phyloP scores from a whole-genome alignment of 2,888 invertebrate species.

The Uropetala carovei region DNA sequence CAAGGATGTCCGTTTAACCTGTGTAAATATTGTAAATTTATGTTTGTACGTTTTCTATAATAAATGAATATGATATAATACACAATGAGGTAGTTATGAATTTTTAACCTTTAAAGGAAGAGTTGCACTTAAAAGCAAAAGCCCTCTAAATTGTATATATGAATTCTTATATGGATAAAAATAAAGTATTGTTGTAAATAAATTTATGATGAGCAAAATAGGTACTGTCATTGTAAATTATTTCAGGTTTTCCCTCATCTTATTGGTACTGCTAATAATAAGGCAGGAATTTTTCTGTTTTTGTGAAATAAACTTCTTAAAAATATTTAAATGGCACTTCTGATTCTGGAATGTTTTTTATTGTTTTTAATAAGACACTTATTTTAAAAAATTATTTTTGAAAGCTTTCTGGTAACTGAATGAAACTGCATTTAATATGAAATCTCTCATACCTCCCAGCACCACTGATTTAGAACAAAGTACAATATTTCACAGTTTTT shows the following conservation, averaged over 20 bases:
- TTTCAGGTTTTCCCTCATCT: not conserved
- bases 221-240: conserved; percentile 27
- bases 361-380: no score
- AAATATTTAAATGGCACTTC: no score
- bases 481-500: no score
- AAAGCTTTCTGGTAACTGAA: no score
- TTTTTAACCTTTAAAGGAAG: conserved; percentile 36
- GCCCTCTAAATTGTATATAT: conserved; percentile 50
- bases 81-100: conserved; percentile 45
- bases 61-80: conserved; percentile 59
- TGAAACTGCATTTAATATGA: no score
- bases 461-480: no score
- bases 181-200: conserved; percentile 16
- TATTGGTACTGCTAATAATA: not conserved
- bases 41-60: conserved; percentile 64
- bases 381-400: no score
- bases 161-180: not conserved
- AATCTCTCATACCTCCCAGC: no score
- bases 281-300: not conserved
- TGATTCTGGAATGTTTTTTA: no score
- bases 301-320: no score
- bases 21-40: conserved; percentile 64
- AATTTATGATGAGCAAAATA: conserved; percentile 16
- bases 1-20: conserved; percentile 62
- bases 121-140: not conserved